These are phyloP conservation scores for Lottia gigantea DNA, from an alignment of 2,888 invertebrate species.

Conservation along the genomic window DNA sequence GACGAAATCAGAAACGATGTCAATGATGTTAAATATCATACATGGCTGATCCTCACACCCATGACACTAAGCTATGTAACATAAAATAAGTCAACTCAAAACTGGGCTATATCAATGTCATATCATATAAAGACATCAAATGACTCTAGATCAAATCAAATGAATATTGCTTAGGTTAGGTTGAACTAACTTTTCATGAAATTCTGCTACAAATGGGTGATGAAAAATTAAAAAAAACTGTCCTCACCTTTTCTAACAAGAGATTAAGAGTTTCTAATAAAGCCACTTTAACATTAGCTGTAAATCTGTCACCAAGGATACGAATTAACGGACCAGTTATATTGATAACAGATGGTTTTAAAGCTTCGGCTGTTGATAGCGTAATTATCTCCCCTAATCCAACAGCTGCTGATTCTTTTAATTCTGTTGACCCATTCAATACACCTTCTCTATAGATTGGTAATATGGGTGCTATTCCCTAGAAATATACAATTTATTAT, in stretches of 20 bases:
- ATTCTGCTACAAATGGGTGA: too few species aligned
- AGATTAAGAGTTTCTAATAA: slow-evolving; percentile 93
- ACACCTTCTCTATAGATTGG: slow-evolving; percentile 97
- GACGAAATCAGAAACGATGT: too few species aligned
- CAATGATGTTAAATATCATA: too few species aligned
- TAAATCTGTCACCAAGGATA: slow-evolving; percentile 95
- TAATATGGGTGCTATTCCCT: slow-evolving; percentile 91
- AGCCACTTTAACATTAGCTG: slow-evolving; percentile 92
- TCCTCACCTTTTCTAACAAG: slow-evolving; percentile 84
- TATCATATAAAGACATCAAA: too few species aligned
- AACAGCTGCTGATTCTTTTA: slow-evolving; percentile 94
- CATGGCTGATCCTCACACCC: too few species aligned
- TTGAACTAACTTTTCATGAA: too few species aligned
- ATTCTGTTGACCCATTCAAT: slow-evolving; percentile 92
- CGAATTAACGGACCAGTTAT: slow-evolving; percentile 98
- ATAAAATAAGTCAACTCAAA: too few species aligned
- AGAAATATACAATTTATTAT: slow-evolving; percentile 53
- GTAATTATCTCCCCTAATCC: slow-evolving; percentile 87
- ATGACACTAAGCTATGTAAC: too few species aligned
- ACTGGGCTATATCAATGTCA: too few species aligned
- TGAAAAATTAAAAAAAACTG: background rate
- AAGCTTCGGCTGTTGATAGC: slow-evolving; percentile 85
- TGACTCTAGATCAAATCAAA: too few species aligned
- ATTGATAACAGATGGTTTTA: slow-evolving; percentile 95
- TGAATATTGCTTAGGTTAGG: too few species aligned